A percentile compares a stretch with the other conserved stretches of the same genome.
These are phyloP conservation scores for Uloborus diversus DNA, from an alignment of 1,140 invertebrate species.

Conservation along the genomic window DNA sequence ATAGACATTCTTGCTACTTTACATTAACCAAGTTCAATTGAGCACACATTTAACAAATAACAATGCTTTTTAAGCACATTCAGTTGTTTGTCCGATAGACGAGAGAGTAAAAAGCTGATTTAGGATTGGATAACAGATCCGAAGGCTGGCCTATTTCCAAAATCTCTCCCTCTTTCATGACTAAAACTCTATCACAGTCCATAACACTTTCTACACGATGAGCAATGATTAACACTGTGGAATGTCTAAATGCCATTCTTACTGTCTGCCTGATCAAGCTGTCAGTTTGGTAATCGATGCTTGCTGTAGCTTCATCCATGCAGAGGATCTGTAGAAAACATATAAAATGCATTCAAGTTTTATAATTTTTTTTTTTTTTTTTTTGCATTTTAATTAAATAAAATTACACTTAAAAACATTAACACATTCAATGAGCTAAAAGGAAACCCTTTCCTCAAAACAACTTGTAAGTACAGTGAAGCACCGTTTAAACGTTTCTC, in stretches of 20 bases:
- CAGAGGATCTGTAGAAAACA: constrained; percentile 78
- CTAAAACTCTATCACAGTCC: constrained; percentile 84
- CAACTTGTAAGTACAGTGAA: too few species aligned
- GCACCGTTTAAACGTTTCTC: too few species aligned
- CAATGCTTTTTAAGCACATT: too few species aligned
- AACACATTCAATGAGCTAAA: too few species aligned
- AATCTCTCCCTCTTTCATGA: constrained; percentile 80
- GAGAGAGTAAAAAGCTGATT: constrained; percentile 78
- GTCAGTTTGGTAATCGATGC: constrained; percentile 90
- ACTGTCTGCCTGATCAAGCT: constrained; percentile 85
- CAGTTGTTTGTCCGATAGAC: constrained; percentile 67
- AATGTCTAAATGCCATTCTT: constrained; percentile 80
- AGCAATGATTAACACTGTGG: constrained; percentile 92
- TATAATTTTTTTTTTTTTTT: too few species aligned
- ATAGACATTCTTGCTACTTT: too few species aligned
- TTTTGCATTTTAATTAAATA: too few species aligned
- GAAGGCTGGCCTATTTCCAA: constrained; percentile 82
- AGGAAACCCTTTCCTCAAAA: too few species aligned
- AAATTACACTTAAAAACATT: too few species aligned
- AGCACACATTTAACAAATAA: too few species aligned
- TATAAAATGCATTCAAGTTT: background rate
- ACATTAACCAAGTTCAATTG: too few species aligned
- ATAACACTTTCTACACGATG: constrained; percentile 89
- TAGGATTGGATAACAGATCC: constrained; percentile 73
- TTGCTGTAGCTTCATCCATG: constrained; percentile 96